phyloP scores from a whole-genome alignment of 2,113 vertebrate species.

The Ammospiza nelsoni region DNA sequence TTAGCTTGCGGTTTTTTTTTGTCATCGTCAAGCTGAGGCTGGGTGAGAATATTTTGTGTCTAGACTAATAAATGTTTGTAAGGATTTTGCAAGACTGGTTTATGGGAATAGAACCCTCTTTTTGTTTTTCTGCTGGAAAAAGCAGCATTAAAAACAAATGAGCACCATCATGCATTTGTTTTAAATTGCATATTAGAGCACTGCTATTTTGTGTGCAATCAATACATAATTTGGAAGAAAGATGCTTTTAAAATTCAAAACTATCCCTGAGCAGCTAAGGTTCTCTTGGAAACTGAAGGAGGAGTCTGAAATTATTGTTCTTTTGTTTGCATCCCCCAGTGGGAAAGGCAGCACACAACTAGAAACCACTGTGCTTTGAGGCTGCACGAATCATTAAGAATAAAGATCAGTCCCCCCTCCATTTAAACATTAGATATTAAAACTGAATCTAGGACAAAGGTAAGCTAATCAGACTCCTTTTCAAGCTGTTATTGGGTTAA shows the following conservation, averaged over 20 bases:
- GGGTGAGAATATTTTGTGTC: constrained; percentile 61
- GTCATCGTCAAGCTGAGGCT: not conserved
- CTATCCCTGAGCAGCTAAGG: constrained; percentile 65
- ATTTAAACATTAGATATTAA: constrained; percentile 33
- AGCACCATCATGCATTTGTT: constrained; percentile 61
- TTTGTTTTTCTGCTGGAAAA: constrained; percentile 58
- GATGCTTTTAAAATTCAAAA: constrained; percentile 70
- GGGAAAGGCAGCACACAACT: constrained; percentile 65
- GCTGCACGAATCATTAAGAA: constrained; percentile 55
- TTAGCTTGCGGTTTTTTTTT: not conserved
- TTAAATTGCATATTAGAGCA: constrained; percentile 56
- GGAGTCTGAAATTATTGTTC: constrained; percentile 73
- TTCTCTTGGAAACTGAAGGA: constrained; percentile 71
- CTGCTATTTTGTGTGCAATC: constrained; percentile 64
- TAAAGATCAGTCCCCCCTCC: constrained; percentile 20
- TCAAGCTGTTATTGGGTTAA: constrained; percentile 9
- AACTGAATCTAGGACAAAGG: constrained; percentile 41
- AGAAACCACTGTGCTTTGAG: constrained; percentile 62
- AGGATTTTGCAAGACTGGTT: constrained; percentile 58
- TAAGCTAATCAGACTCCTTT: constrained; percentile 28
- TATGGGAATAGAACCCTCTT: constrained; percentile 57
- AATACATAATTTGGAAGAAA: constrained; percentile 70
- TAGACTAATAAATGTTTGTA: constrained; percentile 66
- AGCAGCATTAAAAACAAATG: constrained; percentile 54
- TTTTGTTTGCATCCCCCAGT: constrained; percentile 71